These are phyloP conservation scores for Chloropsis cyanopogon DNA, from an alignment of 2,113 vertebrate genomes.

Conservation along the genomic window DNA sequence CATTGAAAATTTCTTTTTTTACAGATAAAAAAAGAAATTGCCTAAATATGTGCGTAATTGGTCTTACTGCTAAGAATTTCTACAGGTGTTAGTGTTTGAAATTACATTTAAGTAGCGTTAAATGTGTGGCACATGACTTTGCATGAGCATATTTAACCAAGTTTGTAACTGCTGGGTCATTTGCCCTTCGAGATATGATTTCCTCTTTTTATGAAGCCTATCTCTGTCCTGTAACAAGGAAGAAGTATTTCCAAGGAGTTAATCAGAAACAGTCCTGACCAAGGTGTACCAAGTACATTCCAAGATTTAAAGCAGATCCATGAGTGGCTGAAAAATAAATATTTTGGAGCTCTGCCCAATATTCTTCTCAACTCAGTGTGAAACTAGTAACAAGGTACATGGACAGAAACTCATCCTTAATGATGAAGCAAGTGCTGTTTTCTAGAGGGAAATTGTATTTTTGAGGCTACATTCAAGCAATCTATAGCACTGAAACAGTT, in stretches of 20 bases:
- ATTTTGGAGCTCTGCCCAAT: not conserved
- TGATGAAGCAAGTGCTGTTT: not conserved
- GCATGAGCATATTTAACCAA: not conserved
- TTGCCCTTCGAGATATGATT: not conserved
- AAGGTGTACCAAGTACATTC: not conserved
- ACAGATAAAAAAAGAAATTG: not conserved
- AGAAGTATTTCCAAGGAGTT: not conserved
- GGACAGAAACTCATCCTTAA: not conserved
- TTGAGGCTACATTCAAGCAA: not conserved
- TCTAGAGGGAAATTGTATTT: not conserved
- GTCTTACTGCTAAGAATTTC: not conserved
- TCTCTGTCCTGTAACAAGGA: not conserved
- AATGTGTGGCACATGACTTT: not conserved
- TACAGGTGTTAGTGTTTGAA: not conserved
- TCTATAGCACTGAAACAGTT: not conserved
- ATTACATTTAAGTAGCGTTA: not conserved
- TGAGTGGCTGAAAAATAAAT: not conserved
- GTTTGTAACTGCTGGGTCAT: not conserved
- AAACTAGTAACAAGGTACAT: not conserved
- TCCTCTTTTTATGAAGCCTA: not conserved
- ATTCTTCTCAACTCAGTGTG: not conserved
- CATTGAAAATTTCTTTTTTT: not conserved
- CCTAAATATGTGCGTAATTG: not conserved
- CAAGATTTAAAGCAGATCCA: not conserved
- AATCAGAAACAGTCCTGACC: not conserved